Base-by-base conservation (phyloP, 2,888 invertebrate species). In the Nebria brevicollis region DNA sequence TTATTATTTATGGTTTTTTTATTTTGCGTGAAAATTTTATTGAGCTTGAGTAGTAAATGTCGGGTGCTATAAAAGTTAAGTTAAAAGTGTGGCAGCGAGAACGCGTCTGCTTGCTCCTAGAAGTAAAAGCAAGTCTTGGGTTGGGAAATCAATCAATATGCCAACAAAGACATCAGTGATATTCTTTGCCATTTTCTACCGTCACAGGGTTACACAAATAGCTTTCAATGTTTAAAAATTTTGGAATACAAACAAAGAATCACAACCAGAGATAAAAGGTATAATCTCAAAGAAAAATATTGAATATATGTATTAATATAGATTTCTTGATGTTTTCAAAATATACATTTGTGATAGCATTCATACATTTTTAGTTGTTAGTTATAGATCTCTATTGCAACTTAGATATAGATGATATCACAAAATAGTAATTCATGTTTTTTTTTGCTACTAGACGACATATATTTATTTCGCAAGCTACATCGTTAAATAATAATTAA, bases 31-130 rank as follows among this genome's bases (percentile, higher is more conserved):
- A 54, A 54, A 54, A 54, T 54, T 54, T 54, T 54, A 54, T 54
- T 11, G 7, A 11, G 54, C 7, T 13, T 11, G 54, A 54, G 13
- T 11, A 54, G 54, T 54, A 13, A 54, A 13, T 54, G 54, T 54
- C 54, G 4, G 54, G 2, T 11, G 54, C 54, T 54, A 54, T 54
- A 54, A 54, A 54, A 54, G 54, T 54, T 11, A 54, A 54, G 54
- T 7, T 54, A 54, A 54, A 54, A 54, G 54, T 54, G 70, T 70
- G 70, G 68, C 26, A 70, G 70, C 70, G 13, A 8, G 15, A 70
- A 20, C 25, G 25, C 11, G 20, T 70, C 54, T 5, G 2, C 70
- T 70, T 70, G 25, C 70, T 70, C 20, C 25, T 70, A 15, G 54
- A 70, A 26, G 25, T 70, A 20, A 25, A 70, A 70, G 70, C 70